Evolutionary conservation across 1,140 invertebrate species (phyloP), one percentile per base, ranked within the genome.

Genomic region (Tetramorium simillimum): DNA sequence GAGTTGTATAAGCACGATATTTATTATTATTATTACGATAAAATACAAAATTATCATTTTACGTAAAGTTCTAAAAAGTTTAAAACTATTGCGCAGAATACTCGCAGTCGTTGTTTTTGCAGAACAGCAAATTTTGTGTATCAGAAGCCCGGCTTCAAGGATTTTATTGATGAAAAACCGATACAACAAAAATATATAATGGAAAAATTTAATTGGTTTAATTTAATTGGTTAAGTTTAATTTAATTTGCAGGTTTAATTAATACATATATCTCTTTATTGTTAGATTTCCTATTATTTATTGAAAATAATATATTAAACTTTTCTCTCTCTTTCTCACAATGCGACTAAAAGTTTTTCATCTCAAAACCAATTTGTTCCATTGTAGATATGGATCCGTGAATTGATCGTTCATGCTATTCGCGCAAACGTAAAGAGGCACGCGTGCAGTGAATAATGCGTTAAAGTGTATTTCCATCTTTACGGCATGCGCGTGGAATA

Each of bases 391-490:
- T 37, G 24, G 9, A 82, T 73, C 33, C 14, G 24, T 21, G 67
- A 73, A 73, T 46, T 73, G 67, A 82, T 82, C 69, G 53, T 16
- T 18, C 24, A 40, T 9, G 14, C 14, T 73, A 60, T 82, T 82
- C 67, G 80, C 67, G 51, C 80, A 46, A 82, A 82, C 67, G 43
- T 73, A 60, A 82, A 46, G 9, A 14, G 24, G 37, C 49, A 33
- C 67, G 2, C 18, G 40, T 70, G 40, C 40, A 43, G 18, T 82
- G 67, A 84, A 84, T 84, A 84, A 84, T 62, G 28, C 53, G 53
- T 46, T 84, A 73, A 84, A 56, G 33, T 73, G 69, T 84, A 84
- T 84, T 84, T 75, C n/a, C 80, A 84, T 84, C 43, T 49, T 82
- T 73, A 82, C 40, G 18, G 18, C 6, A 73, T 73, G 53, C 40